phyloP scores from a whole-genome alignment of 2,797 vertebrate genomes.

The Triplophysa bombifrons region DNA sequence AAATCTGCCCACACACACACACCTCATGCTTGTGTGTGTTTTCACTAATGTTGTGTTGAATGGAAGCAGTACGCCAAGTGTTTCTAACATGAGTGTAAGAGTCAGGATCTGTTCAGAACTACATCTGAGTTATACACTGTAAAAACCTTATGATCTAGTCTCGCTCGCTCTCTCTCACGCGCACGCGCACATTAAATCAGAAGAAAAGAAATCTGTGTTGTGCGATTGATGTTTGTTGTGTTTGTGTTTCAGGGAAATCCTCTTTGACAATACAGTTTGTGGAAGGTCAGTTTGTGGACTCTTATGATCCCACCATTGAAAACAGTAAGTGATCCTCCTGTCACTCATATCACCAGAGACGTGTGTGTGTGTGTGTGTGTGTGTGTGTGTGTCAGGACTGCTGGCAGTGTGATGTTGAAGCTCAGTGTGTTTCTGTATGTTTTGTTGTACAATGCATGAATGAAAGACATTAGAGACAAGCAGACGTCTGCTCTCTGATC shows the following conservation, averaged over 20 bases:
- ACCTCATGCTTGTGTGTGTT: not conserved
- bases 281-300: slow-evolving; percentile 93
- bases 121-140: no score
- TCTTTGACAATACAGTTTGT: slow-evolving; percentile 93
- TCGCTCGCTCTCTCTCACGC: no score
- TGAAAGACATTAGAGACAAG: not conserved
- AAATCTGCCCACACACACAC: slow-evolving; percentile 24
- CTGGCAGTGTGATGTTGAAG: not conserved
- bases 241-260: slow-evolving; percentile 81
- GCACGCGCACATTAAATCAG: not conserved
- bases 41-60: slow-evolving; percentile 1
- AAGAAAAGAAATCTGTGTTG: not conserved
- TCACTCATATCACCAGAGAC: no score
- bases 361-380: no score
- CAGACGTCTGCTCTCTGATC: no score
- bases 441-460: not conserved
- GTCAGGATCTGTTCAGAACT: no score
- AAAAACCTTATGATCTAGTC: not conserved
- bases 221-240: not conserved
- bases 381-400: not conserved
- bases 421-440: slow-evolving; percentile 25
- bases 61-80: not conserved
- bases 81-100: not conserved
- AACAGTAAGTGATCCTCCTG: slow-evolving; percentile 83
- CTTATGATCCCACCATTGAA: slow-evolving; percentile 92